Conservation (phyloP, 2,797 vertebrate species). For the Tenualosa ilisha region DNA sequence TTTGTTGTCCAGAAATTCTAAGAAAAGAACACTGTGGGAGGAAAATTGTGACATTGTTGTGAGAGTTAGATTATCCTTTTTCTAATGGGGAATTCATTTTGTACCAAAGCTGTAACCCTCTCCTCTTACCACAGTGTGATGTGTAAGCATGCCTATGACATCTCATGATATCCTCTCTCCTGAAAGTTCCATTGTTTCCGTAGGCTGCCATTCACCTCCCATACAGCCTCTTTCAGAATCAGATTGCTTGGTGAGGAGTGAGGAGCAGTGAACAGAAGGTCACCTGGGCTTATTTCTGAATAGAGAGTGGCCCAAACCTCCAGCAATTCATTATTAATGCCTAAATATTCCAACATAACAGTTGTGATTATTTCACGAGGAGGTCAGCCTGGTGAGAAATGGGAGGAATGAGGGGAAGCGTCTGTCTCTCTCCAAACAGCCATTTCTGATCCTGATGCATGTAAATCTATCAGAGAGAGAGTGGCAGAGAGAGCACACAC, state of each 20-base stretch:
- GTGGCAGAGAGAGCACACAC: constrained; percentile 74
- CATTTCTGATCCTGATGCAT: constrained; percentile 84
- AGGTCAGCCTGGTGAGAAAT: constrained; percentile 70
- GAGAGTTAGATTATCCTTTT: too few relatives aligned
- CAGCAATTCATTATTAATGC: constrained; percentile 94
- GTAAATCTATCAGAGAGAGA: constrained; percentile 87
- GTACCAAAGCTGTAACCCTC: not conserved
- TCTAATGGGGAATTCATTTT: too few relatives aligned
- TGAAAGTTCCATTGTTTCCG: not conserved
- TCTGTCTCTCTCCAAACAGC: constrained; percentile 86
- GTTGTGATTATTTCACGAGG: constrained; percentile 87
- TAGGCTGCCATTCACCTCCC: not conserved
- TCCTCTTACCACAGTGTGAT: not conserved
- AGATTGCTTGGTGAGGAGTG: not conserved
- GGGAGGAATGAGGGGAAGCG: constrained; percentile 83
- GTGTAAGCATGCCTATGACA: not conserved
- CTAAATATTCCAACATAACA: constrained; percentile 92
- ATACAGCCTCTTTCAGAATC: constrained; percentile 29
- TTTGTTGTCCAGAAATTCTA: too few relatives aligned
- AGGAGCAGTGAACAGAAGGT: constrained; percentile 55
- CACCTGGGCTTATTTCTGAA: constrained; percentile 63
- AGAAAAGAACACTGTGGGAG: too few relatives aligned
- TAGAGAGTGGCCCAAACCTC: constrained; percentile 72
- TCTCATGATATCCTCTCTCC: not conserved
- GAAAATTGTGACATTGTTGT: too few relatives aligned